Evolutionary conservation across 35 echinoderm and acorn worm species (phyloP).

Genomic region (Strongylocentrotus purpuratus): DNA sequence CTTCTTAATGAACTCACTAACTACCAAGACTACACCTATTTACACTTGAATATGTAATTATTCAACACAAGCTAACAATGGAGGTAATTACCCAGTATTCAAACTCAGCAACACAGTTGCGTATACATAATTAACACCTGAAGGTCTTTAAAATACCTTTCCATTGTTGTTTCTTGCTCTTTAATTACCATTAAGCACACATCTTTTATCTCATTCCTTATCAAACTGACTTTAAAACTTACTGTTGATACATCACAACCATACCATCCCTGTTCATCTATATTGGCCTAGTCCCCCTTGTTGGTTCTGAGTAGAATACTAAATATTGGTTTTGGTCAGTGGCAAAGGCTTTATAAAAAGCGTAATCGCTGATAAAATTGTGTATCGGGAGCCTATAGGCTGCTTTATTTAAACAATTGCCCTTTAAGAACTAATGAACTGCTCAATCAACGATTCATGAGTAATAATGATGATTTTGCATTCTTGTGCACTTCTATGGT

Average conservation of each 20-base stretch:
- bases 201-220: background rate
- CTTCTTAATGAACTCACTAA: too few relatives aligned
- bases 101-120: background rate
- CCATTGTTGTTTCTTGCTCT: background rate
- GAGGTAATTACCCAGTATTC: too few relatives aligned
- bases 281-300: too few relatives aligned
- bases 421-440: background rate
- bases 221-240: background rate
- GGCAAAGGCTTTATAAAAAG: background rate
- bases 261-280: background rate
- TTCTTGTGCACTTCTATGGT: too few relatives aligned
- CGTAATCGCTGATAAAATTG: background rate
- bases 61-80: too few relatives aligned
- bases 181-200: background rate
- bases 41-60: too few relatives aligned
- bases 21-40: too few relatives aligned
- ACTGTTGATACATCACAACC: background rate
- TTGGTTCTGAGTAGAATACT: background rate
- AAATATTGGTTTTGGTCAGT: background rate
- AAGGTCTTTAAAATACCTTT: background rate
- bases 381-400: background rate
- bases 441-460: background rate
- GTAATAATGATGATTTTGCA: too few relatives aligned
- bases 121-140: background rate
- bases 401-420: background rate